Evolutionary conservation across 2,113 vertebrate species (phyloP).

Genomic region (Alces alces): DNA sequence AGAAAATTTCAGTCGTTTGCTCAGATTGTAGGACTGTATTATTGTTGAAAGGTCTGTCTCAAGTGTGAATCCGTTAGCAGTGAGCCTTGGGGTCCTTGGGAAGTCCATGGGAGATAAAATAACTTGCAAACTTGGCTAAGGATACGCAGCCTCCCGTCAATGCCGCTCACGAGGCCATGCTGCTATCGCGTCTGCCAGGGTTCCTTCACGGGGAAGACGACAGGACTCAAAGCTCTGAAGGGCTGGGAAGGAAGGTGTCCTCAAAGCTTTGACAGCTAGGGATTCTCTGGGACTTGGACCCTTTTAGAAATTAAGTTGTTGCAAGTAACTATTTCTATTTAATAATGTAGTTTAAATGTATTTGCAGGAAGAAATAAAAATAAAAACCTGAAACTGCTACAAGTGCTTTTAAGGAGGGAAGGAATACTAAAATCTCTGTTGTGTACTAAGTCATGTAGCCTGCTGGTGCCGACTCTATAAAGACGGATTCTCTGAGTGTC

Average conservation of each 20-base stretch:
- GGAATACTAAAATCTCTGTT: slow-evolving; percentile 52
- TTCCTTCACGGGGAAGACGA: slow-evolving; percentile 57
- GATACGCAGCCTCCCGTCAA: slow-evolving; percentile 40
- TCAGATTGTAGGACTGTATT: slow-evolving; percentile 63
- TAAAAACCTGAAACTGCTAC: slow-evolving; percentile 68
- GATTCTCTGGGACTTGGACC: slow-evolving; percentile 82
- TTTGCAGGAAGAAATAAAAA: slow-evolving; percentile 69
- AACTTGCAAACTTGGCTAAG: slow-evolving; percentile 68
- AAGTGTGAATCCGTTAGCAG: slow-evolving; percentile 66
- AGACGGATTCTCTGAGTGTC: slow-evolving; percentile 68
- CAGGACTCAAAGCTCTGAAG: slow-evolving; percentile 63
- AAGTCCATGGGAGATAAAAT: slow-evolving; percentile 58
- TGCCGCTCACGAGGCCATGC: slow-evolving; percentile 69
- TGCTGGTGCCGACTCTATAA: slow-evolving; percentile 78
- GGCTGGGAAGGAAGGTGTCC: slow-evolving; percentile 65
- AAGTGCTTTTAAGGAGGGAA: slow-evolving; percentile 71
- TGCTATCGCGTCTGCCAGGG: slow-evolving; percentile 68
- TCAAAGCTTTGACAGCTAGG: slow-evolving; percentile 67
- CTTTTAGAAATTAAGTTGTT: slow-evolving; percentile 73
- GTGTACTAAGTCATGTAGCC: slow-evolving; percentile 57
- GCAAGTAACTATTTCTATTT: slow-evolving; percentile 71
- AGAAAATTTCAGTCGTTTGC: slow-evolving; percentile 60
- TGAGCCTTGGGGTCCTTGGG: slow-evolving; percentile 54
- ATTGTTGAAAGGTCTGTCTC: slow-evolving; percentile 65
- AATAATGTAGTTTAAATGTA: slow-evolving; percentile 57